phyloP scores from a whole-genome alignment of 2,797 vertebrate species.

The Diglossa cyanea region DNA sequence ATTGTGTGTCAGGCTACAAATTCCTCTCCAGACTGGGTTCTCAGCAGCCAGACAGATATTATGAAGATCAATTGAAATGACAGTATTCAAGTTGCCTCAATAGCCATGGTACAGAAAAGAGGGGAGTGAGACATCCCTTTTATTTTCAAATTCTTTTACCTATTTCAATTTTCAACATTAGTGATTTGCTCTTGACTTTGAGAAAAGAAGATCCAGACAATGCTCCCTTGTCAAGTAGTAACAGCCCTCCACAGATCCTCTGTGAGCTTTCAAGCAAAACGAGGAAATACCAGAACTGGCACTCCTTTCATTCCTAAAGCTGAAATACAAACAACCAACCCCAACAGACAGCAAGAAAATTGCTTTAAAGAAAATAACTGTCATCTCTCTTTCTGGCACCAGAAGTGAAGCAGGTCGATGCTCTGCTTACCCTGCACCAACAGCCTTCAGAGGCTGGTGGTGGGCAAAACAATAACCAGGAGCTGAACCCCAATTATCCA shows the following conservation, averaged over 20 bases:
- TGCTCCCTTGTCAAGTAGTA: neutral
- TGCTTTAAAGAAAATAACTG: constrained; percentile 1
- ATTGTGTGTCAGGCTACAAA: neutral
- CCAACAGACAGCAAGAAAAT: constrained; percentile 8
- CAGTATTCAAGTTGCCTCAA: neutral
- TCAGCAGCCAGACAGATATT: neutral
- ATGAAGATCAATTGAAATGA: neutral
- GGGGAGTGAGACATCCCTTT: neutral
- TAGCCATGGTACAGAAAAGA: neutral
- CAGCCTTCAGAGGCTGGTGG: neutral
- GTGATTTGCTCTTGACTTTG: neutral
- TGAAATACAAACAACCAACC: neutral
- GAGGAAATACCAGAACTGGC: neutral
- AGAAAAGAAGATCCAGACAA: neutral
- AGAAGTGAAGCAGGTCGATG: neutral
- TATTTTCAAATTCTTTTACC: neutral
- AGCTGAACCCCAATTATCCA: constrained; percentile 38
- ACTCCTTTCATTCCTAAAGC: constrained; percentile 8
- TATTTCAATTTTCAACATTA: neutral
- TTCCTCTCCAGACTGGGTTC: neutral
- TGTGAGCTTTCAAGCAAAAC: neutral
- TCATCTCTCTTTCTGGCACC: constrained; percentile 12
- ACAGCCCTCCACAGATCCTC: neutral
- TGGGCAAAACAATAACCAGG: constrained; percentile 36
- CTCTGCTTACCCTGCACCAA: neutral